Evolutionary conservation across 2,888 invertebrate species (phyloP).

Genomic region (Colostygia pectinataria): DNA sequence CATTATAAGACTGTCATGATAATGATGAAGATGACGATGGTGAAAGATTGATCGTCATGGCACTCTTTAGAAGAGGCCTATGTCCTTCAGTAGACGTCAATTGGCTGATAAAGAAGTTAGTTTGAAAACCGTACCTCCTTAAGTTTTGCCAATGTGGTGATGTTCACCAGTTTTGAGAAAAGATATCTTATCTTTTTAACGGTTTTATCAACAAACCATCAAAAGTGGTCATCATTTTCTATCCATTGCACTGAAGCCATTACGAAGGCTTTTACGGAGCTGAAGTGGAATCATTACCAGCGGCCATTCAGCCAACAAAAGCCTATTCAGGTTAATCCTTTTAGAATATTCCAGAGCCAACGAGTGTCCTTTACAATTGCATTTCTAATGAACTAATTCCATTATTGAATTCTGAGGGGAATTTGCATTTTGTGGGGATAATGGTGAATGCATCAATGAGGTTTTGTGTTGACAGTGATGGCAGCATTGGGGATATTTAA

Average conservation of each 20-base stretch:
- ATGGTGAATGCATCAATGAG: slow-evolving; percentile 6
- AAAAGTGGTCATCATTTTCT: slow-evolving; percentile 2
- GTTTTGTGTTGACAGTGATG: too few relatives aligned
- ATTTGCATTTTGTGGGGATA: slow-evolving; percentile 17
- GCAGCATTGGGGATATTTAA: too few relatives aligned
- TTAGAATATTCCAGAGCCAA: slow-evolving; percentile 36
- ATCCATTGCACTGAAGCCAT: slow-evolving; percentile 13
- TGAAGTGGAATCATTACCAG: slow-evolving; percentile 33
- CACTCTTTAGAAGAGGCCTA: too few relatives aligned
- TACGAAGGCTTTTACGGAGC: slow-evolving; percentile 24
- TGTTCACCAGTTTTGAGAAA: too few relatives aligned
- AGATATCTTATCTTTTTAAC: too few relatives aligned
- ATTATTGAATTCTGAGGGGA: slow-evolving; percentile 21
- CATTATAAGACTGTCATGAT: too few relatives aligned
- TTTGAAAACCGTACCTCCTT: too few relatives aligned
- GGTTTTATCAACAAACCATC: neutral
- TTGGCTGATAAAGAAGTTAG: too few relatives aligned
- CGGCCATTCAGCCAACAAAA: slow-evolving; percentile 32
- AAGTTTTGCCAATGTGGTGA: too few relatives aligned
- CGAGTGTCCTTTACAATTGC: slow-evolving; percentile 33
- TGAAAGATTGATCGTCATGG: too few relatives aligned
- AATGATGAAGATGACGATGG: too few relatives aligned
- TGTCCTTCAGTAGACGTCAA: too few relatives aligned
- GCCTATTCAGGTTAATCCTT: slow-evolving; percentile 32
- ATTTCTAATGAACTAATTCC: slow-evolving; percentile 32